phyloP scores from a whole-genome alignment of 2,113 vertebrate species.

The Saguinus midas region DNA sequence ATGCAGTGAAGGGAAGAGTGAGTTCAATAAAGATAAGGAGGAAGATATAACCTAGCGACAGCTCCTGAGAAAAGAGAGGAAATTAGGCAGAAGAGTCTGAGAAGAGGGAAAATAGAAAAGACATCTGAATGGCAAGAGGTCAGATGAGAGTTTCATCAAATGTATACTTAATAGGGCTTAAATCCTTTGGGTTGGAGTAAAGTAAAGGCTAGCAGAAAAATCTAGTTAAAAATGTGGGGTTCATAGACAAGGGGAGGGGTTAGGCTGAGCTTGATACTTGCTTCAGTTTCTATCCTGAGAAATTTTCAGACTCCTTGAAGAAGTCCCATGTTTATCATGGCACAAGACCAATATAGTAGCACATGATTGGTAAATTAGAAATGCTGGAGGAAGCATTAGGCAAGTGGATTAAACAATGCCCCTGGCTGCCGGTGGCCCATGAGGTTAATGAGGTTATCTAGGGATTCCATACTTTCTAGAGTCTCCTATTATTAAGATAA shows the following conservation, averaged over 20 bases:
- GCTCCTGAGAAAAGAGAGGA: not conserved
- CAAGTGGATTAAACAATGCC: not conserved
- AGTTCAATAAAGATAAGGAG: not conserved
- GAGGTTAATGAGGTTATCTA: not conserved
- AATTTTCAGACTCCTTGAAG: not conserved
- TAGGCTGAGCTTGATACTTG: not conserved
- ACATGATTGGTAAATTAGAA: not conserved
- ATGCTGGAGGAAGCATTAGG: not conserved
- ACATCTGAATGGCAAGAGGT: not conserved
- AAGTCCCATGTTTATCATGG: not conserved
- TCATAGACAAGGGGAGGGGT: not conserved
- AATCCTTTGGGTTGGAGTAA: not conserved
- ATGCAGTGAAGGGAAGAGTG: not conserved
- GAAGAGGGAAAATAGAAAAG: not conserved
- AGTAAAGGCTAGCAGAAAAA: not conserved
- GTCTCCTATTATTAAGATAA: not conserved
- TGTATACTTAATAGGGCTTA: not conserved
- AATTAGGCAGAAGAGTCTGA: not conserved
- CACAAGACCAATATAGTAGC: not conserved
- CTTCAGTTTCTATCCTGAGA: not conserved
- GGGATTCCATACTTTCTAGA: not conserved
- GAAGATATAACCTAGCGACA: not conserved
- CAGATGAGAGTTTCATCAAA: not conserved
- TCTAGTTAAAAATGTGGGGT: not conserved
- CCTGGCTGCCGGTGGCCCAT: not conserved